Base-by-base conservation (phyloP, 2,113 vertebrate genomes). In the Crypturellus undulatus region DNA sequence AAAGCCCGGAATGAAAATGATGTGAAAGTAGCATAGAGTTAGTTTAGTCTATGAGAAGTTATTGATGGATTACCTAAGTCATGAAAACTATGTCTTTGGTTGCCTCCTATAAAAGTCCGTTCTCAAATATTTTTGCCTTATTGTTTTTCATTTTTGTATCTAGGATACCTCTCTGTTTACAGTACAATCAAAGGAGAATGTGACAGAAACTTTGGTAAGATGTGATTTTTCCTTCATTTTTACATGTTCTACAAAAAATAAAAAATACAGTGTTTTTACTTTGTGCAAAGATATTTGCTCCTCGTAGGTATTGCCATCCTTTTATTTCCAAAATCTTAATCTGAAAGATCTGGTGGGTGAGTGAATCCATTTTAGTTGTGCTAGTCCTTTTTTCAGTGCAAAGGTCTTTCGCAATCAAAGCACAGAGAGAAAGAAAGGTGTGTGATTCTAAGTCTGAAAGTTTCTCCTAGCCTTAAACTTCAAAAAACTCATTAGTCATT, bases 161-260 rank as follows among this genome's bases (percentile, higher is more conserved):
- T 98, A 99, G 91, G 94, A 98, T 45, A 96, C 96, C 14, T 97
- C 98, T 71, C 94, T 98, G 52, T 98, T 99, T 94, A 96, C 97
- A 68, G 93, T 98, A 18, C 98, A 99, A 70, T 93, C 98, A 75
- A 96, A 96, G 62, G 98, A 98, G 86, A 97, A 95, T 85, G 87
- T 97, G 82, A 82, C 98, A 86, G 97, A 98, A 90, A 93, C 96
- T 62, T 96, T 98, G 98, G 99, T 99, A 96, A 99, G 99, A 98
- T 86, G n/a, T 62, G 67, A 21, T 4, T 84, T 94, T 95, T 81
- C 45, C 34, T 84, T 93, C 45, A 22, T 92, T 84, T 90, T 81
- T 77, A 58, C 34, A 71, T 70, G 43, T 19, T 13, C 6, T 64
- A 2, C 43, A 28, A 47, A 54, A 42, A 42, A 42, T 42, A 68